These are phyloP conservation scores for Cebus imitator DNA, from an alignment of 2,113 vertebrate genomes.

Conservation along the genomic window DNA sequence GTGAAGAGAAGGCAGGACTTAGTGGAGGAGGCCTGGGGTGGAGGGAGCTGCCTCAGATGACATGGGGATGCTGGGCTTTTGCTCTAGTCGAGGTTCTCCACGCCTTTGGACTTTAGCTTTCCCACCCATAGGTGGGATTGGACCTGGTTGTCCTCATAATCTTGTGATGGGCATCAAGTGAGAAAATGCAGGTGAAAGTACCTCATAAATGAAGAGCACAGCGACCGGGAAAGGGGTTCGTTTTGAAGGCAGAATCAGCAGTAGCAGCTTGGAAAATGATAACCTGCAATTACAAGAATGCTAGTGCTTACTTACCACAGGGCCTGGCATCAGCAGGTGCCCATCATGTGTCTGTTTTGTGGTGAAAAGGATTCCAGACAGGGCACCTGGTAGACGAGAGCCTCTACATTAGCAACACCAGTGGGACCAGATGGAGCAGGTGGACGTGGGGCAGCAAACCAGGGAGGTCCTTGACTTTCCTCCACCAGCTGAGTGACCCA, in stretches of 20 bases:
- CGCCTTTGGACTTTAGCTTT: background rate
- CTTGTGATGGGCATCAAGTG: background rate
- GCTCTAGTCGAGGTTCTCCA: background rate
- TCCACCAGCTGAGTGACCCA: background rate
- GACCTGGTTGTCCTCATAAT: background rate
- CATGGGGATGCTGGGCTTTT: fast-evolving
- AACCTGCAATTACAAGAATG: background rate
- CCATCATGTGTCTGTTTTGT: background rate
- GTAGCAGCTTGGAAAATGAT: background rate
- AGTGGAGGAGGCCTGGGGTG: background rate
- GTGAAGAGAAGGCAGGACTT: background rate
- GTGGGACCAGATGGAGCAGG: background rate
- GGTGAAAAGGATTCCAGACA: background rate
- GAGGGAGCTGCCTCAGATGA: too few species aligned
- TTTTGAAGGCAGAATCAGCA: background rate
- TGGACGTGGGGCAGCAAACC: background rate
- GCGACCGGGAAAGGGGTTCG: background rate
- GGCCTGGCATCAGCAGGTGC: background rate
- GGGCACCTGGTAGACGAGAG: too few species aligned
- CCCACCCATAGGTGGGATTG: fast-evolving
- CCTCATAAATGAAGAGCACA: background rate
- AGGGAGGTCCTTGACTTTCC: background rate
- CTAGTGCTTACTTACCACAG: background rate
- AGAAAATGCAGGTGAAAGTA: background rate
- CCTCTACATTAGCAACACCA: background rate